Conservation (phyloP, 1,140 invertebrate species). For the Formica selysi region DNA sequence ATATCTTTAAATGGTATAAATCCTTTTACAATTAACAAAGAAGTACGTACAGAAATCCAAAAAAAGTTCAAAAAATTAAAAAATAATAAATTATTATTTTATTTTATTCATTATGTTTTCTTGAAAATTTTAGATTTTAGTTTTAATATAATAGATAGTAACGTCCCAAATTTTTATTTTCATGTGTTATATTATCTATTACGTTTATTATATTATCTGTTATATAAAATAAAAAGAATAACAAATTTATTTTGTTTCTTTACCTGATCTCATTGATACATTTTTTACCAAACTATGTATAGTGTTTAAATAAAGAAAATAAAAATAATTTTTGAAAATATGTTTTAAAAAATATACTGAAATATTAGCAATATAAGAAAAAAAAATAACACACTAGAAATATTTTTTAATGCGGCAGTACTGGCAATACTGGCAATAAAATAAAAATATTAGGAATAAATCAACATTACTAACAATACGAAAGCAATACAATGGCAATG, state of each 20-base stretch:
- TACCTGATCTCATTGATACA: background rate
- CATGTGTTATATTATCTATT: background rate
- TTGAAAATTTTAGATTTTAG: background rate
- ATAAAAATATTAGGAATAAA: background rate
- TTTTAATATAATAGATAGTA: background rate
- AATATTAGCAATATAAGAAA: no score
- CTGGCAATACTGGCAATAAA: background rate
- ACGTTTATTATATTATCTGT: background rate
- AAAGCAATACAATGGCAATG: background rate
- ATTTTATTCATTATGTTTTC: background rate
- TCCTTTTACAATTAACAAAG: constrained; percentile 5
- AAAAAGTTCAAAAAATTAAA: background rate
- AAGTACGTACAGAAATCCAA: background rate
- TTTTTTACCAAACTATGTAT: background rate
- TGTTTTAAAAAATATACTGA: background rate
- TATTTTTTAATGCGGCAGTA: no score
- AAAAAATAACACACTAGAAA: no score
- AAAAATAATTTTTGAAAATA: no score
- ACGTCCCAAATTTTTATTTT: no score
- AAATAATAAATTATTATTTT: background rate
- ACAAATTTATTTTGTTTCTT: background rate
- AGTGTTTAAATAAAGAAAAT: background rate
- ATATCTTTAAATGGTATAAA: background rate
- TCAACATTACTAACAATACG: background rate
- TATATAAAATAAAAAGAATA: background rate